Evolutionary conservation across 2,888 invertebrate species (phyloP).

Genomic region (Eupelmus urozonus): DNA sequence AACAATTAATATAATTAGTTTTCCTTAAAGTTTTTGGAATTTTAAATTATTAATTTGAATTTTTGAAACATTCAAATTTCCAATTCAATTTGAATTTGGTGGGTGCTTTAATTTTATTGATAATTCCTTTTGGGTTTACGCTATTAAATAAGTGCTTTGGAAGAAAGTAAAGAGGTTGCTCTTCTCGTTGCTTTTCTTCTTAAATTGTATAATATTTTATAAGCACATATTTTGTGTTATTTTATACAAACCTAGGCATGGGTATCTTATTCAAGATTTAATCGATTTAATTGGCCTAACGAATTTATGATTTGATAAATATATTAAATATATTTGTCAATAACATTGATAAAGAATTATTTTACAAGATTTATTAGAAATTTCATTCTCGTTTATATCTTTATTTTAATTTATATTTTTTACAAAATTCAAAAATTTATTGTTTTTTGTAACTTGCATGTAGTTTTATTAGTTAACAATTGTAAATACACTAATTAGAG

Average conservation of each 20-base stretch:
- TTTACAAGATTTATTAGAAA: neutral
- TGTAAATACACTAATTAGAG: no score
- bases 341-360: no score
- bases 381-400: neutral
- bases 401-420: neutral
- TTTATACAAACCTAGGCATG: conserved; percentile 19
- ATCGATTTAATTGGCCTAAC: conserved; percentile 33
- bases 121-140: neutral
- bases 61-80: conserved; percentile 15
- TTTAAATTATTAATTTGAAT: neutral
- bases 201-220: conserved; percentile 8
- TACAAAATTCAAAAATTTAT: neutral
- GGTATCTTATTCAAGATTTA: conserved; percentile 3
- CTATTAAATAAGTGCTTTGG: conserved; percentile 35
- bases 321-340: conserved; percentile 8
- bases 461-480: no score
- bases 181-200: conserved; percentile 8
- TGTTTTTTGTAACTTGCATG: no score
- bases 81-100: neutral
- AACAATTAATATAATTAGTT: neutral
- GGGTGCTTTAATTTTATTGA: conserved; percentile 15
- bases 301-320: neutral
- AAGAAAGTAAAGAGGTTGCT: neutral
- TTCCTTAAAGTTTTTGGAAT: neutral
- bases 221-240: neutral